A percentile compares a stretch with the other conserved stretches of the same genome.
phyloP scores from a whole-genome alignment of 2,797 vertebrate species.

The Jordanella pulchra region DNA sequence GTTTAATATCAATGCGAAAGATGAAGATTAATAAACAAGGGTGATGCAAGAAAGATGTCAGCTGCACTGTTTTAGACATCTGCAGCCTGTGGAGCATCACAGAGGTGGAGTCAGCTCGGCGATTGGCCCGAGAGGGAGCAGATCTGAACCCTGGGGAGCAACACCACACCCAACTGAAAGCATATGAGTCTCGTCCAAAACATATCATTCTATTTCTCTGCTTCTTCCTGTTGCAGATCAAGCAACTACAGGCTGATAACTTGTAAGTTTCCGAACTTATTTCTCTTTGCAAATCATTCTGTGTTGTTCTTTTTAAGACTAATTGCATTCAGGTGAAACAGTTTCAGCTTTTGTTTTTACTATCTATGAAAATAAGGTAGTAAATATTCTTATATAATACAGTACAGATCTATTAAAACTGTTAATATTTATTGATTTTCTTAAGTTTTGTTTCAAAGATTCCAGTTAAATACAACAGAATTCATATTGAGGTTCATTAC shows the following conservation, averaged over 20 bases:
- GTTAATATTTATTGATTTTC: background rate
- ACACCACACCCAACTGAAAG: slow-evolving; percentile 63
- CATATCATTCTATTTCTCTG: slow-evolving; percentile 12
- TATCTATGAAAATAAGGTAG: background rate
- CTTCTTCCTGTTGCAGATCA: slow-evolving; percentile 8
- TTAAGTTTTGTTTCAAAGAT: background rate
- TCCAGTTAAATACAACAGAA: background rate
- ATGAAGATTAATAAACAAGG: slow-evolving; percentile 7
- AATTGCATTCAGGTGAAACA: background rate
- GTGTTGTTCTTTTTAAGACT: background rate
- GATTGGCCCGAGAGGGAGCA: slow-evolving; percentile 50
- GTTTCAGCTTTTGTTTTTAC: background rate
- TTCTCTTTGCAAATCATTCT: background rate
- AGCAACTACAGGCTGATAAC: slow-evolving; percentile 20
- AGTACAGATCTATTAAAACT: background rate
- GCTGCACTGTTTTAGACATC: slow-evolving; percentile 56
- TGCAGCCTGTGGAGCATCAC: slow-evolving; percentile 59
- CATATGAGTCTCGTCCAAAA: slow-evolving; percentile 21
- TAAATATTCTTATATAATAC: background rate
- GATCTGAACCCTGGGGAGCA: slow-evolving; percentile 55
- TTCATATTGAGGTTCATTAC: background rate
- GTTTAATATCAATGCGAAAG: background rate
- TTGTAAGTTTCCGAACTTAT: slow-evolving; percentile 45
- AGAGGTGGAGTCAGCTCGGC: slow-evolving; percentile 54
- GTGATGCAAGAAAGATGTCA: slow-evolving; percentile 57